A percentile compares a stretch with the other conserved stretches of the same genome.
phyloP scores from a whole-genome alignment of 2,888 invertebrate species.

The Rhogogaster chlorosoma region DNA sequence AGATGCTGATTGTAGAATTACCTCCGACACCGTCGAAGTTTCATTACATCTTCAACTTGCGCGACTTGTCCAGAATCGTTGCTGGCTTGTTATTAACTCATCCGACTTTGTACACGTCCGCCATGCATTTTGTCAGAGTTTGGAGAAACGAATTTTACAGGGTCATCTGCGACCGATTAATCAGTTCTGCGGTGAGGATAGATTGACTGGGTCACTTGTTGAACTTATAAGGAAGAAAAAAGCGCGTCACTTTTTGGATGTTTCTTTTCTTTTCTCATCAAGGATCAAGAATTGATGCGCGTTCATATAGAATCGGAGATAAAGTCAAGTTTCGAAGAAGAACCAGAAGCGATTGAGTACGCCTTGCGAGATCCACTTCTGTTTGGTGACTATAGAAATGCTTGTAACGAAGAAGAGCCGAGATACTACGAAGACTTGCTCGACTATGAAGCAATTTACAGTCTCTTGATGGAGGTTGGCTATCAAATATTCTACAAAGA shows the following conservation, averaged over 20 bases:
- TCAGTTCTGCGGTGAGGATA: constrained; percentile 81
- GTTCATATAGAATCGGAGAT: constrained; percentile 82
- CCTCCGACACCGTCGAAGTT: constrained; percentile 96
- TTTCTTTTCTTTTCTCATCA: constrained; percentile 53
- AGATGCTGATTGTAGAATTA: constrained; percentile 87
- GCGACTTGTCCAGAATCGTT: constrained; percentile 92
- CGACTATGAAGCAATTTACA: constrained; percentile 94
- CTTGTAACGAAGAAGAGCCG: constrained; percentile 88
- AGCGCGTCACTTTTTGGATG: not conserved
- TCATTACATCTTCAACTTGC: constrained; percentile 96
- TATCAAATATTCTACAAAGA: constrained; percentile 20
- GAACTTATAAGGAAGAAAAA: constrained; percentile 57
- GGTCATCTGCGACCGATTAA: constrained; percentile 93
- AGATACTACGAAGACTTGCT: constrained; percentile 93
- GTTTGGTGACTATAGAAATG: constrained; percentile 94
- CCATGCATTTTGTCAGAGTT: constrained; percentile 87
- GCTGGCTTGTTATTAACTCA: constrained; percentile 90
- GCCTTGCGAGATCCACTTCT: constrained; percentile 90
- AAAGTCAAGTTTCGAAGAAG: constrained; percentile 79
- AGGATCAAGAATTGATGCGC: constrained; percentile 85
- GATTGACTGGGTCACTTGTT: not conserved
- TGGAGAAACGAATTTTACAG: constrained; percentile 96
- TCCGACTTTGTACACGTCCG: constrained; percentile 84
- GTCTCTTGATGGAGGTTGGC: constrained; percentile 90
- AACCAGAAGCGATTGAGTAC: constrained; percentile 82